These are phyloP conservation scores for Heterodera filipjevi DNA, from an alignment of 2,888 invertebrate species.

Conservation along the genomic window DNA sequence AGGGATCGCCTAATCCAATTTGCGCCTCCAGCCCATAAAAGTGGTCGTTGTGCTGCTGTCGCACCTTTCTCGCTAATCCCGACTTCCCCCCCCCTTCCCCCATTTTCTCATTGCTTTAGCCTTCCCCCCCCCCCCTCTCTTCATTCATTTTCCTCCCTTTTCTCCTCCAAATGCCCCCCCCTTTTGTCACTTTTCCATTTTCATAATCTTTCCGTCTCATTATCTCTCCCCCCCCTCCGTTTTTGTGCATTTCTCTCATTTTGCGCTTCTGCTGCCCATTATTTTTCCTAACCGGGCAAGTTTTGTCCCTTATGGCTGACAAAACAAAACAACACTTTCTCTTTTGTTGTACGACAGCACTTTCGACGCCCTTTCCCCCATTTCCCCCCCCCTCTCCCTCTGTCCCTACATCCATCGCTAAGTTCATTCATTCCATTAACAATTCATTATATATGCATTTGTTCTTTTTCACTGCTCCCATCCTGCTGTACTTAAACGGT, in stretches of 20 bases:
- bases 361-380: no score
- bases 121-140: not conserved
- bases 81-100: not conserved
- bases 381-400: no score
- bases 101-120: not conserved
- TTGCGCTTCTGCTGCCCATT: not conserved
- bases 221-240: not conserved
- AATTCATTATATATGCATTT: not conserved
- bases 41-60: not conserved
- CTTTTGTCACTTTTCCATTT: not conserved
- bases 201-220: not conserved
- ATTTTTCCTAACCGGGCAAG: not conserved
- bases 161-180: not conserved
- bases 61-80: not conserved
- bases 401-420: not conserved
- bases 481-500: not conserved
- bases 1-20: slow-evolving; percentile 17
- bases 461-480: not conserved
- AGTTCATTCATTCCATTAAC: not conserved
- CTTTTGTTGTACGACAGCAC: not conserved
- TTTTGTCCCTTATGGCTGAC: not conserved
- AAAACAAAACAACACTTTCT: not conserved
- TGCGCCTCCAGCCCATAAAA: slow-evolving; percentile 4
- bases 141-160: not conserved
- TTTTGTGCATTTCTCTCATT: not conserved